Evolutionary conservation across 35 echinoderm and acorn worm genomes (phyloP), one percentile per base, ranked within the genome.

Genomic region (Amphiura filiformis): DNA sequence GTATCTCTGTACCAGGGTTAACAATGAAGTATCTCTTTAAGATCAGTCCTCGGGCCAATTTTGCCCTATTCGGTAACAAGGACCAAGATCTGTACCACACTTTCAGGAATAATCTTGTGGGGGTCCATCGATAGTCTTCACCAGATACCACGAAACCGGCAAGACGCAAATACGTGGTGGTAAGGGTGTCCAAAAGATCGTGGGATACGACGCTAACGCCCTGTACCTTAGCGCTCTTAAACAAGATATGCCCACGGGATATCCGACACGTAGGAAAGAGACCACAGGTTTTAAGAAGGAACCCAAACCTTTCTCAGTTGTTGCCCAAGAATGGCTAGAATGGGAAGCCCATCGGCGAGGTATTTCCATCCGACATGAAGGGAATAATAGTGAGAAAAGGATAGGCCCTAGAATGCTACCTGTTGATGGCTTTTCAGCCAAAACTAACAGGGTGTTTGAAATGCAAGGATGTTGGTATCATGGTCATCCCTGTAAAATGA

Each of bases 381-480:
- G 75, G 12, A 91, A 86, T 56, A 38, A 41, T 1, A 86, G 31
- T 11, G 89, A 91, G 38, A 75, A 86, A 34, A 37, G 89, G 13
- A 41, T 91, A 37, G 89, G 89, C 0, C 15, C 31, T 12, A 64
- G 70, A 35, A 2, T 41, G 36, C 41, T 85, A 85, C 89, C 89
- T 17, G 82, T 91, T 36, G 89, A 91, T 57, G 89, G 83, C 31
- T 91, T 39, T 42, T 87, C 75, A 39, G 9, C 28, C 31, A 36
- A 79, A 41, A 87, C 70, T 1, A 87, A 90, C 36, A 86, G 37
- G 22, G 90, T 91, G 30, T 90, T 37, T 52, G 82, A 92, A 33
- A 88, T 92, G 36, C 86, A 92, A 1, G 84, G 91, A 17, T 93
- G 91, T 78, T 89, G 64, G 26, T 89, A 82, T 31, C 91, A 93